phyloP scores from a whole-genome alignment of 2,888 invertebrate species.

The Hartigia nigra region DNA sequence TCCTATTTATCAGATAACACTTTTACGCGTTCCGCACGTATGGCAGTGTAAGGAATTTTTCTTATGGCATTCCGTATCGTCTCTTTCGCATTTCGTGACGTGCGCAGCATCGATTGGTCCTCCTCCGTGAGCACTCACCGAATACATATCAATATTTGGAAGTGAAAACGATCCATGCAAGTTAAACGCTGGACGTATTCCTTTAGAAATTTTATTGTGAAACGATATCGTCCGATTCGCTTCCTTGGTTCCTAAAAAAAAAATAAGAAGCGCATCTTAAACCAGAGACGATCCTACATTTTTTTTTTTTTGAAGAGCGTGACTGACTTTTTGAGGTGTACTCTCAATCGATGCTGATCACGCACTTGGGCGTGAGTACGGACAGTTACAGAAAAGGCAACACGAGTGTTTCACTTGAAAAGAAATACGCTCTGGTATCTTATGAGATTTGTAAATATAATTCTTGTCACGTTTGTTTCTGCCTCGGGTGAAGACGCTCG shows the following conservation, averaged over 20 bases:
- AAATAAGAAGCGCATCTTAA: neutral
- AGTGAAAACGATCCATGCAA: neutral
- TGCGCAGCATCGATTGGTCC: neutral
- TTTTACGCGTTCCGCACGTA: neutral
- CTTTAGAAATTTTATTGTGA: neutral
- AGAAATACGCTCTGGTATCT: neutral
- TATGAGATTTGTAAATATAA: neutral
- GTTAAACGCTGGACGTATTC: too few relatives aligned
- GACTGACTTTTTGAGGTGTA: neutral
- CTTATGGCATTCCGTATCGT: neutral
- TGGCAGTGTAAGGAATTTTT: neutral
- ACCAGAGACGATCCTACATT: neutral
- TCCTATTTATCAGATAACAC: neutral
- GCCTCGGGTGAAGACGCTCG: neutral
- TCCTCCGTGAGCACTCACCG: neutral
- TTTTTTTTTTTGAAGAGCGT: neutral
- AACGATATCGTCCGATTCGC: neutral
- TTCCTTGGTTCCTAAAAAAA: neutral
- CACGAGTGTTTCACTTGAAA: neutral
- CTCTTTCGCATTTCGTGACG: neutral
- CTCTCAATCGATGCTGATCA: neutral
- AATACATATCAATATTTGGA: neutral
- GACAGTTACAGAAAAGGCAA: neutral
- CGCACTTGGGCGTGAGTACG: neutral
- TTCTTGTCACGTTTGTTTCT: neutral